Percentiles rank a stretch among this genome's conserved stretches.
Evolutionary conservation across 2,888 invertebrate genomes (phyloP).

Genomic region (Spicauda simplicius): DNA sequence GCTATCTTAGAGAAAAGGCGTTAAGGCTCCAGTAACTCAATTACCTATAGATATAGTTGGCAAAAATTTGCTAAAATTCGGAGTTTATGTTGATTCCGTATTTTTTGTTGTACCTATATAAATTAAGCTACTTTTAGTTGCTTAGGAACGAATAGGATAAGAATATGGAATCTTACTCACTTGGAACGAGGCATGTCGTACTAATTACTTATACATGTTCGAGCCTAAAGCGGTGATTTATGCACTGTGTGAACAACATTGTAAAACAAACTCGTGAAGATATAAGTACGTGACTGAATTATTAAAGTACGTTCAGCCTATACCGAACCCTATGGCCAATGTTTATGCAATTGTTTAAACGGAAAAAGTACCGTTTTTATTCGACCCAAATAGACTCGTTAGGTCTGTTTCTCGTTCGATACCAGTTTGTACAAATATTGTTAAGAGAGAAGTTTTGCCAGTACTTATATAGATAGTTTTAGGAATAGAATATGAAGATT

Average conservation of each 20-base stretch:
- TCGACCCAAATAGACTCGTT: slow-evolving; percentile 41
- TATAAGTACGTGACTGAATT: slow-evolving; percentile 65
- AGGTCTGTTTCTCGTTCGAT: slow-evolving; percentile 21
- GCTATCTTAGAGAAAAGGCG: too few species aligned
- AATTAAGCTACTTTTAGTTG: too few species aligned
- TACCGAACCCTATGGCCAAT: slow-evolving; percentile 34
- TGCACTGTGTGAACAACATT: slow-evolving; percentile 67
- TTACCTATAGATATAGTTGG: too few species aligned
- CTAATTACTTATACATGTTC: slow-evolving; percentile 63
- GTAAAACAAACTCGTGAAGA: slow-evolving; percentile 67
- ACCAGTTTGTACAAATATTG: slow-evolving; percentile 20
- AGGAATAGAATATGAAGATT: too few species aligned
- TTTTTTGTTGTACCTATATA: too few species aligned
- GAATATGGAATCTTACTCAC: too few species aligned
- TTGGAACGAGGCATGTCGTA: slow-evolving; percentile 38
- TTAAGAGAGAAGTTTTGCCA: slow-evolving; percentile 2
- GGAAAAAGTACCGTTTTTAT: slow-evolving; percentile 51
- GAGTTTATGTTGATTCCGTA: too few species aligned
- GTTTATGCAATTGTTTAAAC: slow-evolving; percentile 54
- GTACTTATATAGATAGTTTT: neutral
- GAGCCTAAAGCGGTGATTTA: slow-evolving; percentile 58
- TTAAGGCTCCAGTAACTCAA: too few species aligned
- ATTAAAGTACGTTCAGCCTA: slow-evolving; percentile 51
- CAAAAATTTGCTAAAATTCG: too few species aligned
- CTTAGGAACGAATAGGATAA: too few species aligned